These are phyloP conservation scores for Ridgeia piscesae DNA, from an alignment of 1,140 invertebrate genomes.

Conservation along the genomic window DNA sequence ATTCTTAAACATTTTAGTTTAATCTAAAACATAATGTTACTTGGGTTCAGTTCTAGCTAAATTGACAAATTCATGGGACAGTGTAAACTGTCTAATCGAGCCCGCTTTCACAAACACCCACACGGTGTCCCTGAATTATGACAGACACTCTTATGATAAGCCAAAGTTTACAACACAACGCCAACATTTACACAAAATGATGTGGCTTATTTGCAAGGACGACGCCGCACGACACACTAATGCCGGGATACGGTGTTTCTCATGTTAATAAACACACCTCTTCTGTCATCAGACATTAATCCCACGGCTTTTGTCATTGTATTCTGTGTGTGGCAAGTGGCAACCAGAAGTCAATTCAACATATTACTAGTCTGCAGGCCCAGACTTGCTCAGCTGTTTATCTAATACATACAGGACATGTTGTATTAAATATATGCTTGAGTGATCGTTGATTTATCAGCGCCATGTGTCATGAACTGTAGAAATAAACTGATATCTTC, in stretches of 20 bases:
- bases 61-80: neutral
- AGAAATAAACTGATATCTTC: slow-evolving; percentile 6
- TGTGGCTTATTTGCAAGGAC: neutral
- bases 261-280: neutral
- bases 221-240: neutral
- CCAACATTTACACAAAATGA: neutral
- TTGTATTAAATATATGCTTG: neutral
- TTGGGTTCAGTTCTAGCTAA: neutral
- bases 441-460: neutral
- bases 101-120: neutral
- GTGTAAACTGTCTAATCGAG: neutral
- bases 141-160: neutral
- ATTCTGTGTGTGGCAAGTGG: neutral
- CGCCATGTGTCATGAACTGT: neutral
- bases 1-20: neutral
- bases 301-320: neutral
- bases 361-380: neutral
- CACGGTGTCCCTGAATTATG: neutral
- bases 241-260: neutral
- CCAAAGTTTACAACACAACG: neutral
- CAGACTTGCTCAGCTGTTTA: neutral
- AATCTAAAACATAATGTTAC: neutral
- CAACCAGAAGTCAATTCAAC: neutral
- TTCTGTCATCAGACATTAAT: neutral
- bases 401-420: neutral